phyloP scores from a whole-genome alignment of 37 sponge, comb jelly and placozoan species.

The Mnemiopsis leidyi region DNA sequence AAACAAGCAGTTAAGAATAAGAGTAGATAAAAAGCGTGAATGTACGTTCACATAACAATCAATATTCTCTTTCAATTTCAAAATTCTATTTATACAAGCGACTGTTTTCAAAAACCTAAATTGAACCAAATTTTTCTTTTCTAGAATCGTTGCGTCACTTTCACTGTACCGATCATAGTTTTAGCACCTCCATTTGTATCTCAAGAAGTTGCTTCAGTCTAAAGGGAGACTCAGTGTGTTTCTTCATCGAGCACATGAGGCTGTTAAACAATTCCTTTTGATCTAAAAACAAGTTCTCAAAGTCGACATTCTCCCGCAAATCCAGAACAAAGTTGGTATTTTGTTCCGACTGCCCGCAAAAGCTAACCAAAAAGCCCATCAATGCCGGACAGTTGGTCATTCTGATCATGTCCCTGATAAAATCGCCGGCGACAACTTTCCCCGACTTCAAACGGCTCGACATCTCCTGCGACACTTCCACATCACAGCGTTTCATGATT shows the following conservation, averaged over 20 bases:
- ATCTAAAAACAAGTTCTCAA: background rate
- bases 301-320: background rate
- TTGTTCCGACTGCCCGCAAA: background rate
- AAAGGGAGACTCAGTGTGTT: background rate
- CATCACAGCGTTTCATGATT: background rate
- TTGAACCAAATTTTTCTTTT: too few species aligned
- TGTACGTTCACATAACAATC: too few species aligned
- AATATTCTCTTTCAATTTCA: too few species aligned
- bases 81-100: too few species aligned
- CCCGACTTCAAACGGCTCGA: background rate
- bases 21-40: too few species aligned
- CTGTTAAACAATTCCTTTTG: background rate
- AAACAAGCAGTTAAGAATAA: too few species aligned
- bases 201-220: background rate
- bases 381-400: background rate
- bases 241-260: background rate
- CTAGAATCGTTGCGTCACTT: background rate
- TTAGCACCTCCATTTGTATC: background rate
- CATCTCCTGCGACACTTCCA: background rate
- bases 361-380: background rate
- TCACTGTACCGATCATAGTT: background rate
- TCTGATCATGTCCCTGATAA: background rate
- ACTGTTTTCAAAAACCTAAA: too few species aligned
- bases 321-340: slow-evolving; percentile 16
- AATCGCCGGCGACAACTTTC: background rate